Conservation (phyloP, 1,140 invertebrate genomes). For the Drosophila pectinifera region DNA sequence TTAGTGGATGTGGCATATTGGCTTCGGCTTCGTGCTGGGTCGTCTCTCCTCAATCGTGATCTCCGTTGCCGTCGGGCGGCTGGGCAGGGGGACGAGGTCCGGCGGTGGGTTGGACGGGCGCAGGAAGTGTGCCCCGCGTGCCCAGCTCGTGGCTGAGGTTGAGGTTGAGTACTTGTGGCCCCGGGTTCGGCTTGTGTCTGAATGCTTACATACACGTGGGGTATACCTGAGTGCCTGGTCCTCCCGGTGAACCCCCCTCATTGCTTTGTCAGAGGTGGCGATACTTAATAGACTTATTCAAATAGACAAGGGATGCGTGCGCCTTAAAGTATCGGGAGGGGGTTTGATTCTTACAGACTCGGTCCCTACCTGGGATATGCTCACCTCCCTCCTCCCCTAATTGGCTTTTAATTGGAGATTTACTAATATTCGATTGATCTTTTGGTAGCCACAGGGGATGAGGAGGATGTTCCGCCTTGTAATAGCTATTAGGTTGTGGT, state of each 20-base stretch:
- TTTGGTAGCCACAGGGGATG: background rate
- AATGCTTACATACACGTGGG: constrained; percentile 15
- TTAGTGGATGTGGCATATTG: constrained; percentile 79
- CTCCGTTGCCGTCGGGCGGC: constrained; percentile 13
- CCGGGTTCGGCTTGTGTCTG: constrained; percentile 40
- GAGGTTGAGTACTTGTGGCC: constrained; percentile 42
- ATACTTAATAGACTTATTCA: background rate
- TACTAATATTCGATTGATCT: constrained; percentile 17
- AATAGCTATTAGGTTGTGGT: background rate
- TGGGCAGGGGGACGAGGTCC: constrained; percentile 24
- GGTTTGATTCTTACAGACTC: background rate
- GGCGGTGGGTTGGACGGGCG: constrained; percentile 50
- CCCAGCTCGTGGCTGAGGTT: constrained; percentile 48
- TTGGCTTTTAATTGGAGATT: constrained; percentile 21
- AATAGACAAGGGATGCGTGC: background rate
- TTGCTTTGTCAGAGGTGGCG: background rate
- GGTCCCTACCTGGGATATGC: constrained; percentile 4
- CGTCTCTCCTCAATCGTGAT: constrained; percentile 18
- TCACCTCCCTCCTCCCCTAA: constrained; percentile 23
- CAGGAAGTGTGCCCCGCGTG: constrained; percentile 55
- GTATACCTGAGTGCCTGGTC: background rate
- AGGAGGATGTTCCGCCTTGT: background rate
- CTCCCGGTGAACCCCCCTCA: background rate
- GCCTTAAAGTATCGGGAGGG: background rate
- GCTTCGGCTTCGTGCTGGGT: constrained; percentile 65